Evolutionary conservation across 2,797 vertebrate genomes (phyloP).

Genomic region (Cetoscarus ocellatus): DNA sequence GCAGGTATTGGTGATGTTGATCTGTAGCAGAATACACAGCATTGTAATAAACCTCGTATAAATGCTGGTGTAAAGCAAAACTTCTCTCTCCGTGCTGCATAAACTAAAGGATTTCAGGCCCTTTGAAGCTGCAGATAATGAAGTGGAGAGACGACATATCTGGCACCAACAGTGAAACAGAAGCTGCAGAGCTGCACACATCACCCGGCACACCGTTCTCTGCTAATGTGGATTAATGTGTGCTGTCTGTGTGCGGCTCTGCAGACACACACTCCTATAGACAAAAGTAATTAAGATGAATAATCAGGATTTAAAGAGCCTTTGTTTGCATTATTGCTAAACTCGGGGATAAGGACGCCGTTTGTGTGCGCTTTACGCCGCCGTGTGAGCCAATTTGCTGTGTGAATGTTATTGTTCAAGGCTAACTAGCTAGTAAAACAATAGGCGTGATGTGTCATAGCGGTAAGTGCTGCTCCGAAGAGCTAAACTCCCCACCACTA

Average conservation of each 20-base stretch:
- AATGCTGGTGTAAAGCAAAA: neutral
- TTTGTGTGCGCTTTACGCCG: constrained; percentile 60
- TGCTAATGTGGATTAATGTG: constrained; percentile 93
- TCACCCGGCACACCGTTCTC: constrained; percentile 71
- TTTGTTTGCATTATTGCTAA: constrained; percentile 85
- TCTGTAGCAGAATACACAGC: too few species aligned
- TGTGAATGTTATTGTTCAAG: constrained; percentile 80
- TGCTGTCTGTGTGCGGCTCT: constrained; percentile 84
- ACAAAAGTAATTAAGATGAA: constrained; percentile 95
- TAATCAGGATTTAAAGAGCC: constrained; percentile 86
- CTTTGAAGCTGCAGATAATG: constrained; percentile 31
- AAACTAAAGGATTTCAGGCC: neutral
- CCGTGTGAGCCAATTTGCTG: constrained; percentile 70
- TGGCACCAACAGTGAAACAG: constrained; percentile 67
- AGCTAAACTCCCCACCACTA: constrained; percentile 76
- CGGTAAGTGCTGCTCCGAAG: constrained; percentile 72
- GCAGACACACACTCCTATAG: constrained; percentile 74
- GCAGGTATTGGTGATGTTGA: too few species aligned
- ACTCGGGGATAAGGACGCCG: constrained; percentile 78
- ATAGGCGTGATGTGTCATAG: constrained; percentile 80
- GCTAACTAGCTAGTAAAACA: constrained; percentile 81
- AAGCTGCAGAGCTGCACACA: constrained; percentile 64
- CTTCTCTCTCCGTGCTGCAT: neutral
- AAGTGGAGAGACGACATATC: constrained; percentile 65
- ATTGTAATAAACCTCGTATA: too few species aligned